Evolutionary conservation across 1,140 invertebrate species (phyloP), one percentile per base, ranked within the genome.

Genomic region (Drosophila serrata): DNA sequence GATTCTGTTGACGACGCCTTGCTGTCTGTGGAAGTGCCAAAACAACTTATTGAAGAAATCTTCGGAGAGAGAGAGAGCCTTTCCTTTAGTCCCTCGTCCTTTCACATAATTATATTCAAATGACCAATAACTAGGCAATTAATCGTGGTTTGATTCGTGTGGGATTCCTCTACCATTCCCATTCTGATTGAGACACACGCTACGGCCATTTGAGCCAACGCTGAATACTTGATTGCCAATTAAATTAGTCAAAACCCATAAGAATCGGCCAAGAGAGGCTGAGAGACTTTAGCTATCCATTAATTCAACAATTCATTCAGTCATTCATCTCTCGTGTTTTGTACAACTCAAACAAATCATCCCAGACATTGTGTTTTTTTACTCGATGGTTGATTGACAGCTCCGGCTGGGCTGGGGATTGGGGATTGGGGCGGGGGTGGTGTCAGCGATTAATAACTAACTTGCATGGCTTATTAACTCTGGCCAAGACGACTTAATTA

Each of bases 181-280:
- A 11, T 37, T 55, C 33, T 19, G 31, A 37, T 24, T 15, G 19
- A 24, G 51, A 82, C 70, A 82, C 82, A 88, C 63, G 79, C 79
- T 60, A 73, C 24, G 19, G 72, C 67, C 80, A 84, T 84, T 88
- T 58, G 53, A 69, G 60, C 17, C 72, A 59, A 82, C 80, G 53
- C 85, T 84, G 82, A 82, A 87, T 87, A 70, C 63, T 84, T 87
- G 85, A 87, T 87, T 87, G 84, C 72, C 64, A 76, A 88, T 87
- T 88, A 84, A 84, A 74, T 80, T 77, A 61, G 78, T 59, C 75
- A 70, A 70, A 78, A 55, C 27, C 67, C 59, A 72, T 76, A 61
- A 19, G 78, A 70, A 64, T 53, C 33, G 61, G 42, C 7, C 51
- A 12, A 51, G 42, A 17, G 33, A 11, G 29, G 13, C 37, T 31